phyloP scores from a whole-genome alignment of 2,888 invertebrate species.

The Phengaris arion region DNA sequence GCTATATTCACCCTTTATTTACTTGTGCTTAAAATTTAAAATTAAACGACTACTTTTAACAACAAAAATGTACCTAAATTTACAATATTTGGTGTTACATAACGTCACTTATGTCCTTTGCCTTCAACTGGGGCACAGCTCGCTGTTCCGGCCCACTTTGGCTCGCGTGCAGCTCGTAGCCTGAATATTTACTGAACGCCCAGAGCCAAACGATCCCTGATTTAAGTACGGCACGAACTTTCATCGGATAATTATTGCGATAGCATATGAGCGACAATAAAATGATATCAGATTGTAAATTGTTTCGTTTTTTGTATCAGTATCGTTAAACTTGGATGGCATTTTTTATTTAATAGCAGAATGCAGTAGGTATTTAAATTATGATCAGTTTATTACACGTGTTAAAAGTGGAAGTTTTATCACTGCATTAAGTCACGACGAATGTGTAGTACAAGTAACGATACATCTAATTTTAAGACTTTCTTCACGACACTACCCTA shows the following conservation, averaged over 20 bases:
- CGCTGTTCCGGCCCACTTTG: conserved; percentile 16
- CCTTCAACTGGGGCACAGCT: conserved; percentile 5
- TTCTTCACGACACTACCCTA: background rate
- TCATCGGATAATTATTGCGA: conserved; percentile 13
- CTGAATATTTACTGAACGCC: conserved; percentile 25
- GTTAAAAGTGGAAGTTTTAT: no score
- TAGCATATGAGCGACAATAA: background rate
- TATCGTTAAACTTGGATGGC: background rate
- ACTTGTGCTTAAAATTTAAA: no score
- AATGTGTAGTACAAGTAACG: background rate
- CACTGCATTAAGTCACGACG: background rate
- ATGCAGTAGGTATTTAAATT: background rate
- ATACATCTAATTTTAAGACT: background rate
- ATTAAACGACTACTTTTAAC: no score
- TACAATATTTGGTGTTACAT: background rate
- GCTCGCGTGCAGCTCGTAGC: conserved; percentile 18
- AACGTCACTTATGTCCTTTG: conserved; percentile 8
- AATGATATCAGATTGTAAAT: background rate
- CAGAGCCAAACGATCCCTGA: background rate
- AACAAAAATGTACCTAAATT: no score
- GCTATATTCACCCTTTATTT: no score
- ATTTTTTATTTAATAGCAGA: background rate
- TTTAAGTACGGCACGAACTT: conserved; percentile 15
- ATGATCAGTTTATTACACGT: no score
- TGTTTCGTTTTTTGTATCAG: background rate